These are phyloP conservation scores for Herminia tarsipennalis DNA, from an alignment of 2,888 invertebrate genomes.

Conservation along the genomic window DNA sequence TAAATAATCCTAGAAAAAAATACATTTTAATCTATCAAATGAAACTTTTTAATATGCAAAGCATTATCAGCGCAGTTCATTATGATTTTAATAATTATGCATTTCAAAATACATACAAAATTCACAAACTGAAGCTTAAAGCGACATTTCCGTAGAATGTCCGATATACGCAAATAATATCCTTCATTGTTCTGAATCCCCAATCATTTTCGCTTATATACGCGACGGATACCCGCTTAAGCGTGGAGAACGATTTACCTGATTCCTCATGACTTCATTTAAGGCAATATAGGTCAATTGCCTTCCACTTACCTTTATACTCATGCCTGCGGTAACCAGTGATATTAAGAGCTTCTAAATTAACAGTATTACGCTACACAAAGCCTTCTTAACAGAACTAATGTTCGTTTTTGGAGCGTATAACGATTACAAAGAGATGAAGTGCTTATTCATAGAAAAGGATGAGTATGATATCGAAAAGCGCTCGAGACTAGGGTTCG, in stretches of 20 bases:
- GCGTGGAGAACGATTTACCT: slow-evolving; percentile 23
- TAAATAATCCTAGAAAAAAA: too few relatives aligned
- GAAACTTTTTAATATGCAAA: too few relatives aligned
- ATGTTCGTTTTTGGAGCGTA: slow-evolving; percentile 21
- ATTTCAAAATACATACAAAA: background rate
- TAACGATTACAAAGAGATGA: slow-evolving; percentile 6
- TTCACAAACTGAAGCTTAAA: background rate
- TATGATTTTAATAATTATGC: too few relatives aligned
- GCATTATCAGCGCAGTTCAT: too few relatives aligned
- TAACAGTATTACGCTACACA: slow-evolving; percentile 30
- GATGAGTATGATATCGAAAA: slow-evolving; percentile 1
- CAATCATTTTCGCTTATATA: slow-evolving; percentile 28
- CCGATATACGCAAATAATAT: background rate
- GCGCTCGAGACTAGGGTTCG: background rate
- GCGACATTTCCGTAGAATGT: background rate
- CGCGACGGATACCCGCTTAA: slow-evolving; percentile 13
- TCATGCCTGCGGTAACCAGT: slow-evolving; percentile 25
- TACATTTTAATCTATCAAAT: too few relatives aligned
- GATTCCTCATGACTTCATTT: slow-evolving; percentile 40
- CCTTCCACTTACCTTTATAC: slow-evolving; percentile 36
- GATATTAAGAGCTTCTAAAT: slow-evolving; percentile 37
- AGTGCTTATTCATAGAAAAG: background rate
- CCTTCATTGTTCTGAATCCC: background rate
- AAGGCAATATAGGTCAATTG: slow-evolving; percentile 44
- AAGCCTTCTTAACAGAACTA: slow-evolving; percentile 15